Evolutionary conservation across 1,140 invertebrate genomes (phyloP), one percentile per base, ranked within the genome.

Genomic region (Pseudomyrmex sp.): DNA sequence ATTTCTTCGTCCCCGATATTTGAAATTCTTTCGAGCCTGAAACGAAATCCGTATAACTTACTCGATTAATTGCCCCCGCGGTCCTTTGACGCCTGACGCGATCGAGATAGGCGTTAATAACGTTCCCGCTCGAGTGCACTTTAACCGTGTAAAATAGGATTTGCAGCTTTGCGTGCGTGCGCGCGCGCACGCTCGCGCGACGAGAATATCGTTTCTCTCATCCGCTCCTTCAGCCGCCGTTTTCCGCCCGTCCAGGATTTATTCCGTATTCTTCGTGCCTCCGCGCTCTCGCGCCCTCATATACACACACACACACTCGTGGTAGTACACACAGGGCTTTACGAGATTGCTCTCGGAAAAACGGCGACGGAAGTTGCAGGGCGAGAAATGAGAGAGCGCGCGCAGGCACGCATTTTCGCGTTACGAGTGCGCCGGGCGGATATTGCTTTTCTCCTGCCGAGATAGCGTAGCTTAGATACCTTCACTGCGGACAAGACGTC

Each of bases 401-500:
- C 35, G 35, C 35, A 35, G 5, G 50, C 66, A 85, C 87, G 87
- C 82, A 66, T 82, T 85, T 75, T 84, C 65, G 46, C 50, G 58
- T 87, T 80, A 84, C 74, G 56, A 79, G 35, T 70, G 66, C 23
- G 62, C 26, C 20, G 61, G 35, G 5, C 18, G 61, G 80, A 46
- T 84, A 73, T 66, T 72, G 58, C 75, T 86, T 66, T 48, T 18
- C 20, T 86, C n/a, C 72, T 48, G 44, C 46, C 82, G 13, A 82
- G 86, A 87, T 83, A 89, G 73, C 73, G 65, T 89, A 83, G 88
- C 68, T 77, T 93, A 94, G 93, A 91, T 96, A 98, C 98, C 97
- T 98, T 98, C 88, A 98, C 97, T 84, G 97, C 97, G 82, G 97
- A 97, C 94, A 98, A 97, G 46, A 98, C 97, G 93, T 98, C 98